A percentile compares a stretch with the other conserved stretches of the same genome.
phyloP scores from a whole-genome alignment of 2,888 invertebrate genomes.

The Chymomyza amoena region DNA sequence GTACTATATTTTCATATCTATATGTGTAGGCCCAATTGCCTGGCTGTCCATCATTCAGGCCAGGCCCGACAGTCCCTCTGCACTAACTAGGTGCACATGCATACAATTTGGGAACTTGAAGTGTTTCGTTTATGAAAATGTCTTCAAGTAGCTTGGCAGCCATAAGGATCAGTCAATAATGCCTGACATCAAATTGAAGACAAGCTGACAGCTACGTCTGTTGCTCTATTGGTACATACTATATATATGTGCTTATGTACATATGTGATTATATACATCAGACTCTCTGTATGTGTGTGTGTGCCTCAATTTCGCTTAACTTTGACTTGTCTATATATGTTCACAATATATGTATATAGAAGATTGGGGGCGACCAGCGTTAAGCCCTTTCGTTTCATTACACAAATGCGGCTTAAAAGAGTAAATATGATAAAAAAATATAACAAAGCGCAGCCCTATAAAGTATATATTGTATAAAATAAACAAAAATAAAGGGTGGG shows the following conservation, averaged over 20 bases:
- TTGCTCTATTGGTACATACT: no score
- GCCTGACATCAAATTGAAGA: constrained; percentile 61
- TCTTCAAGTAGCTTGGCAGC: constrained; percentile 27
- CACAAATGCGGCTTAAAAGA: constrained; percentile 64
- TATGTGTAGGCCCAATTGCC: constrained; percentile 25
- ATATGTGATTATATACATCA: neutral
- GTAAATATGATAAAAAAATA: constrained; percentile 29
- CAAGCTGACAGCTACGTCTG: constrained; percentile 60
- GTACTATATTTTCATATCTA: neutral
- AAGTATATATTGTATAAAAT: neutral
- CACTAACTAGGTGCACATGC: constrained; percentile 31
- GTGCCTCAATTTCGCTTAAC: constrained; percentile 59
- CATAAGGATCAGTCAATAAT: constrained; percentile 66
- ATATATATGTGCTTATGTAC: neutral
- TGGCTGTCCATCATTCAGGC: constrained; percentile 8
- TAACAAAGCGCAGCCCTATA: constrained; percentile 18
- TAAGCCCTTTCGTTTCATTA: constrained; percentile 64
- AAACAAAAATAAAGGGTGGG: neutral
- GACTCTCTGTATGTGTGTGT: constrained; percentile 1
- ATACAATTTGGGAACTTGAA: constrained; percentile 46
- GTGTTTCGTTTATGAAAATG: constrained; percentile 58
- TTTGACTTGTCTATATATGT: constrained; percentile 8
- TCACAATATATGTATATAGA: constrained; percentile 6
- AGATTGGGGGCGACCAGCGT: constrained; percentile 33
- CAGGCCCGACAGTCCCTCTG: constrained; percentile 1